Percentiles rank a stretch among this genome's conserved stretches.
These are phyloP conservation scores for Dysmachus trigonus DNA, from an alignment of 2,888 invertebrate species.

Conservation along the genomic window DNA sequence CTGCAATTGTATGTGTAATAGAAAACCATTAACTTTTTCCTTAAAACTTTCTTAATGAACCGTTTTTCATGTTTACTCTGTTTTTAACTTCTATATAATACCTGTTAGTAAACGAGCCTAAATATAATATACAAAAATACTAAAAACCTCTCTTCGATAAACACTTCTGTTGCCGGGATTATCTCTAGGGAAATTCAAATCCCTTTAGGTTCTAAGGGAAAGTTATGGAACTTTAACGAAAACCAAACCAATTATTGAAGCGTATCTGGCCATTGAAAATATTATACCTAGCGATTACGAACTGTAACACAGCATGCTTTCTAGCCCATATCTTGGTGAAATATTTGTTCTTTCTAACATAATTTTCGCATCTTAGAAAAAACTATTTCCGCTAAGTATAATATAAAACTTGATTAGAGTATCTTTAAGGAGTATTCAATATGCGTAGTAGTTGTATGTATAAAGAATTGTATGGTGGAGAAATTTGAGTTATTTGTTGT, in stretches of 20 bases:
- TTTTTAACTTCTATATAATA: background rate
- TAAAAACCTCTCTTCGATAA: background rate
- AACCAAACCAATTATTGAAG: background rate
- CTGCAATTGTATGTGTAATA: background rate
- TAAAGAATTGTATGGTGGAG: background rate
- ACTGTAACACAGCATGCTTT: background rate
- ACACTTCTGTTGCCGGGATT: background rate
- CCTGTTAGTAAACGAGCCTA: constrained; percentile 4
- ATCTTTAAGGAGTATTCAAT: background rate
- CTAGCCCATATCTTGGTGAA: background rate
- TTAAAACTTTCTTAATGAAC: constrained; percentile 5
- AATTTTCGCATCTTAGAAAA: background rate
- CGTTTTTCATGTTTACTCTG: background rate
- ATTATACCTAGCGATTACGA: background rate
- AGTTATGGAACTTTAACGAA: background rate
- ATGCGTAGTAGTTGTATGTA: background rate
- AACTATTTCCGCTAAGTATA: background rate
- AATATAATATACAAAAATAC: constrained; percentile 12
- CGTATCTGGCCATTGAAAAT: background rate
- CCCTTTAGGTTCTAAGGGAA: background rate
- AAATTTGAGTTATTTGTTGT: background rate
- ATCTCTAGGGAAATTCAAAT: background rate
- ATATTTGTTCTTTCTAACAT: background rate
- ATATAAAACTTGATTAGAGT: background rate
- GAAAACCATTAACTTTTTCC: background rate